Evolutionary conservation across 2,888 invertebrate genomes (phyloP).

Genomic region (Lasius platythorax): DNA sequence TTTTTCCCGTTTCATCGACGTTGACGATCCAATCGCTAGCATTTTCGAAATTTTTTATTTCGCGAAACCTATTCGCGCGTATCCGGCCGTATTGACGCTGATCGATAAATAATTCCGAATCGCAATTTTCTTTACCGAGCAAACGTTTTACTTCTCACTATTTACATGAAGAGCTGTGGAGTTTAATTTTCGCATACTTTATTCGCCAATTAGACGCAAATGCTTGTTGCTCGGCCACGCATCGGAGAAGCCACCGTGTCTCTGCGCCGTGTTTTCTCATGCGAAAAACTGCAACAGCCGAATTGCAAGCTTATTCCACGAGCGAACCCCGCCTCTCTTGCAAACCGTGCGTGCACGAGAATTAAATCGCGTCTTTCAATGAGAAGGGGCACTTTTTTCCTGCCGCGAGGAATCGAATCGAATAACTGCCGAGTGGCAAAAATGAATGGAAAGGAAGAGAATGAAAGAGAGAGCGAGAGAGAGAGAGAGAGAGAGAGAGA

Average conservation of each 20-base stretch:
- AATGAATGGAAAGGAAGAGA: constrained; percentile 26
- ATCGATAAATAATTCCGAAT: constrained; percentile 26
- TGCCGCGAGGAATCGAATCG: constrained; percentile 67
- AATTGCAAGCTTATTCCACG: constrained; percentile 39
- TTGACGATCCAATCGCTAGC: constrained; percentile 17
- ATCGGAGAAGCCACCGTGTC: constrained; percentile 19
- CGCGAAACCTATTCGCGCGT: not conserved
- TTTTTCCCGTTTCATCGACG: constrained; percentile 55
- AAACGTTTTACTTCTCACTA: constrained; percentile 47
- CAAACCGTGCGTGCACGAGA: constrained; percentile 37
- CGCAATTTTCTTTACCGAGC: constrained; percentile 1
- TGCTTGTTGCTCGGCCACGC: constrained; percentile 14
- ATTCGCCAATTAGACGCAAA: constrained; percentile 48
- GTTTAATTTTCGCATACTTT: constrained; percentile 22
- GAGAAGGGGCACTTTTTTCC: constrained; percentile 31
- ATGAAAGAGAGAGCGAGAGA: constrained; percentile 6
- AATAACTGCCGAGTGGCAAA: constrained; percentile 55
- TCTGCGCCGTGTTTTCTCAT: constrained; percentile 43
- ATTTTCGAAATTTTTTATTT: constrained; percentile 32
- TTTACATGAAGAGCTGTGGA: constrained; percentile 11
- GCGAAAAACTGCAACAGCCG: constrained; percentile 50
- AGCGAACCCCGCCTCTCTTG: not conserved
- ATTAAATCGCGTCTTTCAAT: constrained; percentile 64
- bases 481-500: constrained; percentile 37
- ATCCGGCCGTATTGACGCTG: no score